Evolutionary conservation across 2,797 vertebrate genomes (phyloP).

Genomic region (Avahi laniger): DNA sequence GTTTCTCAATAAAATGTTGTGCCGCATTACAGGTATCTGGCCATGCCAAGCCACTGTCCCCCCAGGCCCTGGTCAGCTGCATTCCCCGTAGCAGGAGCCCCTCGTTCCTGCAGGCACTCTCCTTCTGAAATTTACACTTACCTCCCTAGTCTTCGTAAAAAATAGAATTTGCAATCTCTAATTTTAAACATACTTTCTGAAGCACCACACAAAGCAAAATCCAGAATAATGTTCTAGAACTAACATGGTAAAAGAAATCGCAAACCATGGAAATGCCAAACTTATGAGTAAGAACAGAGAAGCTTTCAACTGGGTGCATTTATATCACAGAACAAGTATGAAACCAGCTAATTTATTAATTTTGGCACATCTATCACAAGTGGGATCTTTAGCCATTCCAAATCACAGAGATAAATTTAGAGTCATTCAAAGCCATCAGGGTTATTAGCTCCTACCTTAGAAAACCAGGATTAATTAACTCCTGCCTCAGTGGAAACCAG

Average conservation of each 20-base stretch:
- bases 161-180: not conserved
- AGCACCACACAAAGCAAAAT: not conserved
- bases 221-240: not conserved
- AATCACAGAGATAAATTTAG: constrained; percentile 27
- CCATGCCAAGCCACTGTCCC: not conserved
- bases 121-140: not conserved
- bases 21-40: not conserved
- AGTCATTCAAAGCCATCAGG: not conserved
- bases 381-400: not conserved
- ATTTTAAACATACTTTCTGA: constrained; percentile 5
- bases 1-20: not conserved
- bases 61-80: not conserved
- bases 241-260: not conserved
- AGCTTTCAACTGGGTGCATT: not conserved
- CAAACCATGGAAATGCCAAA: not conserved
- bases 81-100: not conserved
- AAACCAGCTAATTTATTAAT: not conserved
- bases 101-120: not conserved
- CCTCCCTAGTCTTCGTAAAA: not conserved
- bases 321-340: not conserved
- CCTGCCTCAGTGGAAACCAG: not conserved
- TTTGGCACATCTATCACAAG: not conserved
- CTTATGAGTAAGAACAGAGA: not conserved
- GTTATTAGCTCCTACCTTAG: constrained; percentile 1
- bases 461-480: not conserved